phyloP scores from a whole-genome alignment of 2,888 invertebrate genomes.

The Caenorhabditis doughertyi region DNA sequence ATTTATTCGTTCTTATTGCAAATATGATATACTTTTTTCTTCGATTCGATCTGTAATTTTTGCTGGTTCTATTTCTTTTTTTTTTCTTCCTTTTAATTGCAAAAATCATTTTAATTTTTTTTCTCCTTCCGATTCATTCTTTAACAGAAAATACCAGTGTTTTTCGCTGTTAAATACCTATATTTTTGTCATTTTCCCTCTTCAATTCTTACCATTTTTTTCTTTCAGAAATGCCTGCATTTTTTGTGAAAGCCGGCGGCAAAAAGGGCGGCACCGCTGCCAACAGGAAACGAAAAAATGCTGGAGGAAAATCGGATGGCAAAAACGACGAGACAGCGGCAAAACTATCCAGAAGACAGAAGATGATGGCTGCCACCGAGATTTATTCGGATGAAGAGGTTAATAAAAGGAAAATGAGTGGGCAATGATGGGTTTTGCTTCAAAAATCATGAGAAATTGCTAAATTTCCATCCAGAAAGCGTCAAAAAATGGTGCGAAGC shows the following conservation, averaged over 20 bases:
- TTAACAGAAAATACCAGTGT: conserved; percentile 64
- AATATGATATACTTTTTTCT: not conserved
- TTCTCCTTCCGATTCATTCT: not conserved
- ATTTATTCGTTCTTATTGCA: not conserved
- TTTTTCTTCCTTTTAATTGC: not conserved
- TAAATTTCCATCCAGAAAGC: too few species aligned
- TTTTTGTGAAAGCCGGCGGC: conserved; percentile 61
- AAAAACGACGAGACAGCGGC: conserved; percentile 64
- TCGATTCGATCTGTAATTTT: not conserved
- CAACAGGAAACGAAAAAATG: conserved; percentile 36
- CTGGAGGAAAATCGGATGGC: conserved; percentile 39
- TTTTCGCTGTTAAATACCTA: conserved; percentile 41
- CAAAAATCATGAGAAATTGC: too few species aligned
- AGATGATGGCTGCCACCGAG: conserved; percentile 67
- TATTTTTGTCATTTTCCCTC: not conserved
- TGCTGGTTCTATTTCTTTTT: not conserved
- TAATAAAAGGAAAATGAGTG: not conserved
- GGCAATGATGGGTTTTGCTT: not conserved
- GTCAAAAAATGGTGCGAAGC: too few species aligned
- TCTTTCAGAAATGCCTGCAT: conserved; percentile 65
- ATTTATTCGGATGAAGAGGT: conserved; percentile 69
- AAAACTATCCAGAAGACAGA: conserved; percentile 64
- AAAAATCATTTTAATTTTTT: not conserved
- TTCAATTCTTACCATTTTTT: not conserved
- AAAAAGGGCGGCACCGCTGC: not conserved